A percentile compares a stretch with the other conserved stretches of the same genome.
phyloP scores from a whole-genome alignment of 2,888 invertebrate genomes.

The Cheiracanthium punctorium region DNA sequence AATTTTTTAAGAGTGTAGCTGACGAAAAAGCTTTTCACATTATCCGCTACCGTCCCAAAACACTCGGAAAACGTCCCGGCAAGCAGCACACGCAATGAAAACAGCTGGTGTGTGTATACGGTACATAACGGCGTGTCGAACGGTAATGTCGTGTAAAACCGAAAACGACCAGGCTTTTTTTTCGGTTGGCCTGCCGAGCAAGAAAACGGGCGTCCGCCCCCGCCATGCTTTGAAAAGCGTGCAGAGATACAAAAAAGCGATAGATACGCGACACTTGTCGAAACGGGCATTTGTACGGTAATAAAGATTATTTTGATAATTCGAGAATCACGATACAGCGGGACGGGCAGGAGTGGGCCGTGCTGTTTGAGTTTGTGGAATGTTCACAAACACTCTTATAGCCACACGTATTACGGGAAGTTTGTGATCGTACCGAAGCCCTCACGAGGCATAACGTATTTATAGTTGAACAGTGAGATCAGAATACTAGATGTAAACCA shows the following conservation, averaged over 20 bases:
- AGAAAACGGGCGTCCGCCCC: background rate
- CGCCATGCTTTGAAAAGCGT: constrained; percentile 25
- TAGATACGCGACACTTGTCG: constrained; percentile 1
- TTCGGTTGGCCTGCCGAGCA: constrained; percentile 57
- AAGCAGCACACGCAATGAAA: too few species aligned
- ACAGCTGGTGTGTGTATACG: background rate
- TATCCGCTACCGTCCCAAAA: background rate
- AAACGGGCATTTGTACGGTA: background rate
- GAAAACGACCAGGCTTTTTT: constrained; percentile 52
- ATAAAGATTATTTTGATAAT: background rate
- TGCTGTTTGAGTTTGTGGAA: too few species aligned
- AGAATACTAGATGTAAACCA: too few species aligned
- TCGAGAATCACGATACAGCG: too few species aligned
- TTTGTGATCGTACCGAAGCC: too few species aligned
- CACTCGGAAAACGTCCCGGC: too few species aligned
- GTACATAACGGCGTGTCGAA: background rate
- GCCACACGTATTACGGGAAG: too few species aligned
- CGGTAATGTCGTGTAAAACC: constrained; percentile 16
- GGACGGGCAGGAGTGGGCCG: too few species aligned
- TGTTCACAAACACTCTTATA: too few species aligned
- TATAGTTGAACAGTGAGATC: too few species aligned
- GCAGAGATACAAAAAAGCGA: background rate
- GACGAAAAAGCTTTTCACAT: background rate
- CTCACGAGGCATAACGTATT: too few species aligned
- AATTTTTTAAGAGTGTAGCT: too few species aligned